Percentiles rank a stretch among this genome's conserved stretches.
Evolutionary conservation across 2,888 invertebrate species (phyloP).

Genomic region (Leptopilina drosophilae): DNA sequence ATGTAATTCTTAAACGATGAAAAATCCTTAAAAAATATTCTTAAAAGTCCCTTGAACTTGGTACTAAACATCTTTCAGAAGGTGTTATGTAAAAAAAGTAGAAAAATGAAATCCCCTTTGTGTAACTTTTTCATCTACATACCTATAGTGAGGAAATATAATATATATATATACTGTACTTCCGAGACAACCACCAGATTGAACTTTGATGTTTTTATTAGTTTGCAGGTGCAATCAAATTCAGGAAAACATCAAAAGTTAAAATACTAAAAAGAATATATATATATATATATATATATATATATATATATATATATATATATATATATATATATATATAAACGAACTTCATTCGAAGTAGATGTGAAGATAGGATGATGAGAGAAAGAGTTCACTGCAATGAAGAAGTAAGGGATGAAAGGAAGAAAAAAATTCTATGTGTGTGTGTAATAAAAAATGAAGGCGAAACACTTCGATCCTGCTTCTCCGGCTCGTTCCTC

Average conservation of each 20-base stretch:
- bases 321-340: not conserved
- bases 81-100: not conserved
- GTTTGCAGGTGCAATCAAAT: constrained; percentile 34
- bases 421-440: constrained; percentile 17
- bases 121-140: not conserved
- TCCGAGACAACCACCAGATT: not conserved
- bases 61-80: not conserved
- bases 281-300: too few relatives aligned
- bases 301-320: too few relatives aligned
- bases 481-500: constrained; percentile 67
- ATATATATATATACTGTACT: not conserved
- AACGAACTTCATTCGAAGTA: not conserved
- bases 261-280: not conserved
- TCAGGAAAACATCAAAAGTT: constrained; percentile 30
- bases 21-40: not conserved
- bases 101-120: not conserved
- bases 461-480: constrained; percentile 39
- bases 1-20: not conserved
- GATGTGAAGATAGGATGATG: constrained; percentile 2
- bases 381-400: not conserved
- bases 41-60: not conserved
- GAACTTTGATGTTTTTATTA: constrained; percentile 26
- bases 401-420: constrained; percentile 23
- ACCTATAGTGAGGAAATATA: not conserved
- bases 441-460: constrained; percentile 41